Evolutionary conservation across 1,140 invertebrate genomes (phyloP), one percentile per base, ranked within the genome.

Genomic region (Rhagoletis zephyria): DNA sequence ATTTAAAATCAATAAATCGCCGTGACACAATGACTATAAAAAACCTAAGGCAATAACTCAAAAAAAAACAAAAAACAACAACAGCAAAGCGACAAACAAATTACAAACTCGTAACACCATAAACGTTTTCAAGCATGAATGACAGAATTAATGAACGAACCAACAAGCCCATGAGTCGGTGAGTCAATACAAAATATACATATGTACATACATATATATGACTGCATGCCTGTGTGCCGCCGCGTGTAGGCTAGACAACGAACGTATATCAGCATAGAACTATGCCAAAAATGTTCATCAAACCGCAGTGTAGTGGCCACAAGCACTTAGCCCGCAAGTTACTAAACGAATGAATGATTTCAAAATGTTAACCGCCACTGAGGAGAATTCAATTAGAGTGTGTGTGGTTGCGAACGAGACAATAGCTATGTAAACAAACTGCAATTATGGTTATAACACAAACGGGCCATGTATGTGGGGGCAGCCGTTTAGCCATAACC

Each of bases 351-450:
- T 70, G 67, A 40, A 74, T 30, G 12, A 70, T 4, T 48, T 70
- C 10, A 16, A 12, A 70, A 40, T 14, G 42, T 2, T 40, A 45
- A 12, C 67, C 45, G 40, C 45, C 4, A 1, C 14, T n/a, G 9
- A 14, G 40, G 9, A 14, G 40, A 16, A 48, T 48, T 42, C 42
- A 14, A 42, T 42, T 3, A 14, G 65, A 3, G 65, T 3, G 2
- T 48, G 12, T 74, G 12, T 45, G 67, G 1, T 16, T 16, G 2
- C 30, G 40, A 74, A 45, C 45, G 67, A 74, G 67, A 12, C 16
- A 74, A 74, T 74, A 48, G 67, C 45, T 74, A 42, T 74, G 42
- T 74, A 74, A 48, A 74, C 67, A 74, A 74, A 74, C 14, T 48
- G 4, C 67, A 74, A 74, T 74, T 74, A 74, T 48, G 67, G 67